These are phyloP conservation scores for Podilymbus podiceps DNA, from an alignment of 2,113 vertebrate genomes.

Conservation along the genomic window DNA sequence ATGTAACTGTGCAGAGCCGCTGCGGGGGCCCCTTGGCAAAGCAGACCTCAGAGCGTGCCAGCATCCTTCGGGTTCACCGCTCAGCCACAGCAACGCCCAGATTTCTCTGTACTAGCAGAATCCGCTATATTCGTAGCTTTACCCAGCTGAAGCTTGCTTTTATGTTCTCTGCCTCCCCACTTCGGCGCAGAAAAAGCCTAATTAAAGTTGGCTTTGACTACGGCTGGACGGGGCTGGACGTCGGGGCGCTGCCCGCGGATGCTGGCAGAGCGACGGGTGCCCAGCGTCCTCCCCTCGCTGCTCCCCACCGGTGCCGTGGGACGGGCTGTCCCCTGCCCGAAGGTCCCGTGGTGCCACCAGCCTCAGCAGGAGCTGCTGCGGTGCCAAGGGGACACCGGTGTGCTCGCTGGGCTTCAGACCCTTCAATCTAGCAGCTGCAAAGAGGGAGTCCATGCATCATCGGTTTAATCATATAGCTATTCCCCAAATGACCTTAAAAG, in stretches of 20 bases:
- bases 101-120: rapidly evolving
- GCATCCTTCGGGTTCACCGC: background rate
- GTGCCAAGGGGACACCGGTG: rapidly evolving
- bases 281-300: background rate
- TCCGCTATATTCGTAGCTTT: rapidly evolving
- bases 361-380: background rate
- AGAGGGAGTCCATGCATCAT: background rate
- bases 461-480: rapidly evolving
- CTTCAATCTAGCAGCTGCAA: background rate
- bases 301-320: rapidly evolving
- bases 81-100: background rate
- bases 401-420: background rate
- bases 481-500: background rate
- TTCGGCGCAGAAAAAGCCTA: background rate
- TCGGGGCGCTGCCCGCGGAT: rapidly evolving
- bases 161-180: rapidly evolving
- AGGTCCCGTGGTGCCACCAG: background rate
- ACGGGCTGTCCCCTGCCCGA: background rate
- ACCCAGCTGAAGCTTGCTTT: rapidly evolving
- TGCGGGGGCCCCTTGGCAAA: background rate
- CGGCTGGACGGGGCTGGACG: background rate
- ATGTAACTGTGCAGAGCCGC: rapidly evolving
- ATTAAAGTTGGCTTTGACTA: rapidly evolving
- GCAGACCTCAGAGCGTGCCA: background rate
- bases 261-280: background rate